Percentiles rank a stretch among this genome's conserved stretches.
phyloP scores from a whole-genome alignment of 2,797 vertebrate genomes.

The Valencia hispanica region DNA sequence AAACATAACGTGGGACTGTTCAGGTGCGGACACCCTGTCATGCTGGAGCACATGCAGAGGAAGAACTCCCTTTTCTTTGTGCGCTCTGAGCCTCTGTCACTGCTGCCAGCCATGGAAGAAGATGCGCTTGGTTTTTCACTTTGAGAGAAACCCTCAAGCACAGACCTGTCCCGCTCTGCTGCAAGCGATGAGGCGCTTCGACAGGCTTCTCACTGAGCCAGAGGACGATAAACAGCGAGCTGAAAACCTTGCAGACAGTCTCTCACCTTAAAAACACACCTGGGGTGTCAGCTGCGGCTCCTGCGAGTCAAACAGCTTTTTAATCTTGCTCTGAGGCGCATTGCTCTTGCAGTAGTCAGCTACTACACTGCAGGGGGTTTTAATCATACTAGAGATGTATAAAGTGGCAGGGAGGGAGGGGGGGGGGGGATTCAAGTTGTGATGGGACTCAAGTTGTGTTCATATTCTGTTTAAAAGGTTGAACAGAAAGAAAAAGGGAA shows the following conservation, averaged over 20 bases:
- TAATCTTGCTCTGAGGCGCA: slow-evolving; percentile 53
- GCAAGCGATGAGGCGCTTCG: slow-evolving; percentile 33
- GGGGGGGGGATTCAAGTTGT: slow-evolving; percentile 22
- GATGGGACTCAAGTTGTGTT: slow-evolving; percentile 27
- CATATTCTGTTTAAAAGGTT: slow-evolving; percentile 61
- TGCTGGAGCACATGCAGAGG: slow-evolving; percentile 1
- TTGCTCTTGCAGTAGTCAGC: slow-evolving; percentile 32
- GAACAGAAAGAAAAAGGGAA: slow-evolving; percentile 51
- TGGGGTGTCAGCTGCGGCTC: slow-evolving; percentile 56
- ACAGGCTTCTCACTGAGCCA: slow-evolving; percentile 46
- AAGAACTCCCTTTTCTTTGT: slow-evolving; percentile 10
- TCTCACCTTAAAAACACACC: slow-evolving; percentile 62
- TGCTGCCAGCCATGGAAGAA: slow-evolving; percentile 34
- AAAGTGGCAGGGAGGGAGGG: slow-evolving; percentile 35
- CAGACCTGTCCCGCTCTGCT: slow-evolving; percentile 34
- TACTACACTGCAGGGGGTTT: slow-evolving; percentile 39
- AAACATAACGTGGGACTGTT: slow-evolving; percentile 9
- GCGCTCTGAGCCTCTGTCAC: slow-evolving; percentile 33
- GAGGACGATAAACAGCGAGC: slow-evolving; percentile 54
- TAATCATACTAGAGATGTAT: slow-evolving; percentile 59
- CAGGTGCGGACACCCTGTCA: slow-evolving; percentile 21
- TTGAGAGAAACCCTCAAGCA: slow-evolving; percentile 38
- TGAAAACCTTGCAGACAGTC: slow-evolving; percentile 46
- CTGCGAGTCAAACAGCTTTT: slow-evolving; percentile 59
- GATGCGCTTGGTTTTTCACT: slow-evolving; percentile 33